Evolutionary conservation across 2,113 vertebrate genomes (phyloP).

Genomic region (Aplodontia rufa): DNA sequence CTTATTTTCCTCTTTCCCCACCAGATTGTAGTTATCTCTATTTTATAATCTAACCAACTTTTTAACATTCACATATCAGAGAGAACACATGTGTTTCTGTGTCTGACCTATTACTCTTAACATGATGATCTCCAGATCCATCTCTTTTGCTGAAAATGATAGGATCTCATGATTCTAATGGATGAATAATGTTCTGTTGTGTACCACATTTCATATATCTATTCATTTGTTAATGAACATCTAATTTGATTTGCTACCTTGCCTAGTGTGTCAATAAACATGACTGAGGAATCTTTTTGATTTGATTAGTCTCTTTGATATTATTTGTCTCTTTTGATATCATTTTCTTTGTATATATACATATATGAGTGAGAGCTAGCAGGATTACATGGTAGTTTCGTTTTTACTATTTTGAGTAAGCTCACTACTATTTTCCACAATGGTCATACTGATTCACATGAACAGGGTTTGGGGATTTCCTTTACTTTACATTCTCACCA

Average conservation of each 20-base stretch:
- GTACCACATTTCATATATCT: neutral
- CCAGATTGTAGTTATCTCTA: neutral
- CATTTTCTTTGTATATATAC: neutral
- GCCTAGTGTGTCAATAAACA: neutral
- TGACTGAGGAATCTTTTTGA: neutral
- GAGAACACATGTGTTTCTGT: neutral
- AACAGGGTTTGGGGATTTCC: neutral
- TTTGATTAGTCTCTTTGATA: neutral
- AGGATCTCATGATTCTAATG: neutral
- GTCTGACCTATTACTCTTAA: neutral
- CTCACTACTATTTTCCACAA: too few relatives aligned
- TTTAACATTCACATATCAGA: neutral
- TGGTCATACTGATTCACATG: too few relatives aligned
- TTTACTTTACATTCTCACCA: neutral
- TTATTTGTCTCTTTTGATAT: neutral
- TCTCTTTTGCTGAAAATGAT: neutral
- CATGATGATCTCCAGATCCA: neutral
- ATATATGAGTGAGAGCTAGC: neutral
- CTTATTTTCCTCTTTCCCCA: neutral
- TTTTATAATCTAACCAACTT: neutral
- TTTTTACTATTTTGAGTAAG: neutral
- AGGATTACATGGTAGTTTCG: neutral
- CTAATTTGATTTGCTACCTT: neutral
- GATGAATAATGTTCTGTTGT: neutral
- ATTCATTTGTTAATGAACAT: neutral